Evolutionary conservation across 2,113 vertebrate species (phyloP), one percentile per base, ranked within the genome.

Genomic region (Rynchops niger): DNA sequence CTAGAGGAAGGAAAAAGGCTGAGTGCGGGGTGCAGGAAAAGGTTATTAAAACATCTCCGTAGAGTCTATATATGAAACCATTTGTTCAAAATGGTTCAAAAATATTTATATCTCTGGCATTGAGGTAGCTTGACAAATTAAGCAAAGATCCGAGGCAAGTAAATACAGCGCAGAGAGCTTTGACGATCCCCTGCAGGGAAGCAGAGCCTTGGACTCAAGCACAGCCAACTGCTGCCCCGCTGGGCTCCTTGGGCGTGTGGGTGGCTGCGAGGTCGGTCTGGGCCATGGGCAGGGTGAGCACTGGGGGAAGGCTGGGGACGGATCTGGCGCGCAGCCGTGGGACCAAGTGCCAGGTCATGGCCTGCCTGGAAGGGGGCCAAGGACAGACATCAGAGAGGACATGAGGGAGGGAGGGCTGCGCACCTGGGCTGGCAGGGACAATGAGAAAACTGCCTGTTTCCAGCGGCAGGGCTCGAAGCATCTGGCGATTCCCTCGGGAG

Each of bases 361-460:
- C 65, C 73, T 11, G 78, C 73, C 77, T 87, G 91, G 88, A 87
- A 49, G 27, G 65, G 30, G 59, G 62, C 91, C 93, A 87, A 40
- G 85, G 91, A 74, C 94, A 87, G 29, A 40, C 40, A 36, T 93
- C 91, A 93, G 55, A 43, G 27, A 43, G 69, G 73, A 87, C 32
- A 7, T 2, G 23, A 3, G 5, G 15, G 49, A 62, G 74, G 36
- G 32, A 78, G 40, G 50, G 59, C 34, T 5, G 4, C 0, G 30
- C 52, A 22, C 20, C 16, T 13, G 1, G 22, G 42, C 47, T 80
- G 67, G 61, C 93, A 66, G 36, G 69, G 40, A 58, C 50, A 1
- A 11, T 45, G 81, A 43, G 67, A 65, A 70, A 58, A 21, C 42
- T 25, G 40, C 20, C 55, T 2, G 15, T 30, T 61, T 47, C 81